These are phyloP conservation scores for Platalea minor DNA, from an alignment of 2,797 vertebrate genomes.

Conservation along the genomic window DNA sequence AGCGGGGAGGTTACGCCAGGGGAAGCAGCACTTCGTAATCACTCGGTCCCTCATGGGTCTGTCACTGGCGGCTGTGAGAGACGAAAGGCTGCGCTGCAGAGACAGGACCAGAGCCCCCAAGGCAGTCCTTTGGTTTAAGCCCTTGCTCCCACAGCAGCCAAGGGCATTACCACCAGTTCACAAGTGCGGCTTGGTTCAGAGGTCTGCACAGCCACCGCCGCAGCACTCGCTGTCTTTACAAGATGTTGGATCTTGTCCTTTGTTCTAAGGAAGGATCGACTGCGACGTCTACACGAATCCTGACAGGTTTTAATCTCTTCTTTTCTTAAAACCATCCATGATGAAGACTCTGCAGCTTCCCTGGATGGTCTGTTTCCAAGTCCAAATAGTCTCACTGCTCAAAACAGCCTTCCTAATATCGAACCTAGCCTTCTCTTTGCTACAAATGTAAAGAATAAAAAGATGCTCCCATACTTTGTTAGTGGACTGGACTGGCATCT, in stretches of 20 bases:
- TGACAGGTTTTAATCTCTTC: background rate
- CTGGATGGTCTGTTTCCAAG: background rate
- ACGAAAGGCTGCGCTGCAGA: background rate
- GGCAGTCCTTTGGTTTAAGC: background rate
- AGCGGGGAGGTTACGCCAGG: background rate
- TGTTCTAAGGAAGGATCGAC: background rate
- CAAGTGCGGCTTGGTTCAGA: background rate
- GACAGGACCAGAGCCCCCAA: background rate
- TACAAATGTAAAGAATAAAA: background rate
- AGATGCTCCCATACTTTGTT: background rate
- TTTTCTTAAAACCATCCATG: background rate
- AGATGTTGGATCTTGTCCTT: background rate
- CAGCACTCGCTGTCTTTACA: background rate
- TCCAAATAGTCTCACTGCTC: background rate
- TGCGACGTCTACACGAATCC: background rate
- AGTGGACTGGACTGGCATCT: background rate
- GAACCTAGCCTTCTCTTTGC: background rate
- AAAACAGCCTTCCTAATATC: background rate
- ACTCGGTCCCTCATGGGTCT: background rate
- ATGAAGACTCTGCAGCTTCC: background rate
- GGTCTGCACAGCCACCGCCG: background rate
- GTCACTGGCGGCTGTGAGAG: accelerated
- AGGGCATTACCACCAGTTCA: background rate
- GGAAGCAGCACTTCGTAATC: background rate
- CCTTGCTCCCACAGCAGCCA: background rate